Evolutionary conservation across 2,797 vertebrate genomes (phyloP).

Genomic region (Halcyon leucocephala): DNA sequence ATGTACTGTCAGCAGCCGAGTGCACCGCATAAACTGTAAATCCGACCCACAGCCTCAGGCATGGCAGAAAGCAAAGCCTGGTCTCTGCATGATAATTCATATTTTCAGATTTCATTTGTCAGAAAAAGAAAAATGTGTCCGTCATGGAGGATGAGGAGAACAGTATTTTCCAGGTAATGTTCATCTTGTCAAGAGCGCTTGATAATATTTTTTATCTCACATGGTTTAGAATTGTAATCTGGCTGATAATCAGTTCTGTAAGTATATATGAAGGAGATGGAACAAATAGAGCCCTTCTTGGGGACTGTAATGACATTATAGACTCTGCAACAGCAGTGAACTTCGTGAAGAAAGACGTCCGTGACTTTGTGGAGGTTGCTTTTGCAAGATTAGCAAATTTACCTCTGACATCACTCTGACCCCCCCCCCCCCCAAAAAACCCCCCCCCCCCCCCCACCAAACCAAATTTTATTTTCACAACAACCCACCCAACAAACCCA

Average conservation of each 20-base stretch:
- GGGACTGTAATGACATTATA: neutral
- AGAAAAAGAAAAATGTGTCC: neutral
- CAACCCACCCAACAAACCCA: too few species aligned
- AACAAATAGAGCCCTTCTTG: neutral
- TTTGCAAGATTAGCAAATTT: neutral
- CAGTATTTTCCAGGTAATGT: neutral
- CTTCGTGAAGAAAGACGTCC: neutral
- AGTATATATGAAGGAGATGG: neutral
- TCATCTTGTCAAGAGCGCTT: neutral
- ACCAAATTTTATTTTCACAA: too few species aligned
- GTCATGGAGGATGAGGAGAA: neutral
- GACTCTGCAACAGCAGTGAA: neutral
- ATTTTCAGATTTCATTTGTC: neutral
- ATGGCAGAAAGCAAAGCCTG: neutral
- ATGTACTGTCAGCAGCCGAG: fast-evolving
- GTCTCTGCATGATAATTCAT: neutral
- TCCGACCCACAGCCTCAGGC: fast-evolving
- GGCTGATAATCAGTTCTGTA: neutral
- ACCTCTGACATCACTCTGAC: too few species aligned
- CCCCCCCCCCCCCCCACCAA: fast-evolving
- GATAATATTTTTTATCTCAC: neutral
- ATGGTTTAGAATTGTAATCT: neutral
- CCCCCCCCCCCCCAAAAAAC: fast-evolving
- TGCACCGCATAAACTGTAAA: neutral
- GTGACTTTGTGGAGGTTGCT: neutral